A percentile compares a stretch with the other conserved stretches of the same genome.
These are phyloP conservation scores for Adoxophyes honmai DNA, from an alignment of 1,140 invertebrate species.

Conservation along the genomic window DNA sequence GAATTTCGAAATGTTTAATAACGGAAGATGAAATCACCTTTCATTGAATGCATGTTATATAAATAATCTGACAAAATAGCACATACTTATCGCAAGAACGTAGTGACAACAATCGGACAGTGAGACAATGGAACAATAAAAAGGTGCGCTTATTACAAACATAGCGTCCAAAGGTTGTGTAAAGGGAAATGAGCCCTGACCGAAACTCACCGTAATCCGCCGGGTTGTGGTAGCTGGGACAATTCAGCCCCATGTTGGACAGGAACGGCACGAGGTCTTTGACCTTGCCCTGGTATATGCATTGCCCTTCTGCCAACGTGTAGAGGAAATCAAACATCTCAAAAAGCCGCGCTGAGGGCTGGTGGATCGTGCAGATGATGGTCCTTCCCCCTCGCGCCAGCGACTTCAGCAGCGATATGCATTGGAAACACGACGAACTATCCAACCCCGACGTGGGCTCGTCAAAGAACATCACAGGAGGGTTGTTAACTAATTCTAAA, in stretches of 20 bases:
- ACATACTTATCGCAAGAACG: neutral
- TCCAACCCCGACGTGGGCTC: conserved; percentile 98
- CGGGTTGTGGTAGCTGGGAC: conserved; percentile 96
- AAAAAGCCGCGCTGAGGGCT: conserved; percentile 96
- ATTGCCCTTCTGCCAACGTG: conserved; percentile 93
- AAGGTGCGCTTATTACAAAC: neutral
- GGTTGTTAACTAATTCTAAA: conserved; percentile 91
- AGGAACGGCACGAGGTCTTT: conserved; percentile 92
- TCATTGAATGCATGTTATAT: no score
- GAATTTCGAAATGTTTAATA: neutral
- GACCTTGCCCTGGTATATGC: conserved; percentile 92
- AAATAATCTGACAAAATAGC: conserved; percentile 1
- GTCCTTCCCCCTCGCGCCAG: conserved; percentile 89
- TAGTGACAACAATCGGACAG: neutral
- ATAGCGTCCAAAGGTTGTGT: no score
- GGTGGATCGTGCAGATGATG: conserved; percentile 97
- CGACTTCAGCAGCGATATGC: conserved; percentile 89
- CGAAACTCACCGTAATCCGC: conserved; percentile 90
- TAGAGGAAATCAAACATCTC: conserved; percentile 97
- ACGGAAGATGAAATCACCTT: no score
- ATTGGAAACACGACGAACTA: conserved; percentile 94
- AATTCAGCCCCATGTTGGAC: conserved; percentile 88
- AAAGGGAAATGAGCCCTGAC: no score
- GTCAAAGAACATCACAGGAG: conserved; percentile 98
- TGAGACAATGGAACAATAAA: neutral